These are phyloP conservation scores for Balearica regulorum DNA, from an alignment of 2,797 vertebrate species.

Conservation along the genomic window DNA sequence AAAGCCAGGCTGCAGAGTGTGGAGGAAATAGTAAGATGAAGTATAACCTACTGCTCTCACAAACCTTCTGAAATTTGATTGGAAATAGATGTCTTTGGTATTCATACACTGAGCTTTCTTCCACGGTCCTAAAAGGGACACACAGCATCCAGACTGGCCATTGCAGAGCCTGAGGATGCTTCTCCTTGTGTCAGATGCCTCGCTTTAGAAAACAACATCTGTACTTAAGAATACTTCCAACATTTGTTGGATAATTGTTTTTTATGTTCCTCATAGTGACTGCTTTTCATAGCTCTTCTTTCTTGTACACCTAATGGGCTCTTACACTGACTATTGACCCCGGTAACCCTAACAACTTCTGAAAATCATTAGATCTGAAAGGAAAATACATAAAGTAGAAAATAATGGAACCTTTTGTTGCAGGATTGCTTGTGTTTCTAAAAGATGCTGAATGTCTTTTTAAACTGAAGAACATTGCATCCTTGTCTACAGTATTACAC, in stretches of 20 bases:
- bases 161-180: neutral
- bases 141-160: neutral
- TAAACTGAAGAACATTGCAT: neutral
- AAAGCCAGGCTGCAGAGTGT: neutral
- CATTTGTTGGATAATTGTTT: neutral
- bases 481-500: neutral
- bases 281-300: neutral
- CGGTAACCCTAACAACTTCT: neutral
- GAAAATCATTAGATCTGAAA: constrained; percentile 5
- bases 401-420: neutral
- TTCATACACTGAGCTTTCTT: neutral
- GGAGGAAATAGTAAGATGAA: neutral
- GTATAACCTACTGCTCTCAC: neutral
- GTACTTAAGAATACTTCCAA: neutral
- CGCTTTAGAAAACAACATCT: neutral
- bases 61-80: neutral
- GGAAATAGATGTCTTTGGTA: neutral
- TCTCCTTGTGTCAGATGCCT: neutral
- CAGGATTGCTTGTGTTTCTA: neutral
- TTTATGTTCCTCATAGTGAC: neutral
- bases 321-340: neutral
- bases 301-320: neutral
- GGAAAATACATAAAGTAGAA: neutral
- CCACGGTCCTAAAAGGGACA: neutral
- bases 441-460: neutral